Evolutionary conservation across 2,113 vertebrate species (phyloP), one percentile per base, ranked within the genome.

Genomic region (Apodemus speciosus): DNA sequence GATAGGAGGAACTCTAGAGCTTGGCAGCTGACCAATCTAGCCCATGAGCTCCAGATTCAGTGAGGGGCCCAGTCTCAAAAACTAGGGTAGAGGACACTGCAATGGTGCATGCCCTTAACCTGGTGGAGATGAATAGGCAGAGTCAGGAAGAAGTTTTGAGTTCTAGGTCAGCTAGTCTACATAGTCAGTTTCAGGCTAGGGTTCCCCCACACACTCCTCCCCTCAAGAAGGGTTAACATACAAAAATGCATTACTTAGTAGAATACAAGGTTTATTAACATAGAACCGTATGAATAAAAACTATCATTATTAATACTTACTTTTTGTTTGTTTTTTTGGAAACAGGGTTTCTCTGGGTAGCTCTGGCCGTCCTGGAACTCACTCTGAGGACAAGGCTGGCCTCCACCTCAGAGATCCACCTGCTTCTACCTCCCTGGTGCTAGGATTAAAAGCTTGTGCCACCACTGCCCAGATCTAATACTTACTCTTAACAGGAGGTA

Each of bases 191-290:
- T 30, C 51, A 77, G 75, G 30, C 49, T 77, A 77, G 16, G 13
- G 25, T 32, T 11, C 30, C 9, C 53, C 3, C 23, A 43, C 38
- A 46, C 49, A 79, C 49, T 21, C 76, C 32, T n/a, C 14, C 49
- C 16, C 49, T 32, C 18, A 4, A 51, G 53, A n/a, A 88, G 46
- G 20, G 9, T 93, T 43, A 89, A 64, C 62, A 68, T 58, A 89
- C 91, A 95, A 51, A 25, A 77, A 53, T 86, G 51, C 35, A 81
- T 38, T 81, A 21, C 77, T 58, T 80, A 43, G 5, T 81, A n/a
- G 79, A 81, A 81, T 18, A 81, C 23, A 85, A 56, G n/a, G 3
- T 75, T 87, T 92, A 66, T 91, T 84, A 38, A 49, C n/a, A 66
- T 0, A 79, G 18, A 18, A 73, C 3, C 25, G 7, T 38, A 79